phyloP scores from a whole-genome alignment of 2,797 vertebrate genomes.

The Peromyscus melanophrys region DNA sequence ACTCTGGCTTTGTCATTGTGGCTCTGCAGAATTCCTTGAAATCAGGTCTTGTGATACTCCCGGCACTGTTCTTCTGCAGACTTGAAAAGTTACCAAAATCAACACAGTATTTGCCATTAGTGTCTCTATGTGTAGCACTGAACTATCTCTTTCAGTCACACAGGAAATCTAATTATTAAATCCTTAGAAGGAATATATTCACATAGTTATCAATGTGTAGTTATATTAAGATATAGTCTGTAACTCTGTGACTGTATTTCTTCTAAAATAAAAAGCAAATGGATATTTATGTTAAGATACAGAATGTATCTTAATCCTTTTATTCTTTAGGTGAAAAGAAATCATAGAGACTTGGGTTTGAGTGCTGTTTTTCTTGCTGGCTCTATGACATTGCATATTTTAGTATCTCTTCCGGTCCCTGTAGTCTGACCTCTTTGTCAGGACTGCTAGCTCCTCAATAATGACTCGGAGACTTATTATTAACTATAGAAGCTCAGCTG shows the following conservation, averaged over 20 bases:
- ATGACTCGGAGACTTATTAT: not conserved
- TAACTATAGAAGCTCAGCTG: not conserved
- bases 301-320: not conserved
- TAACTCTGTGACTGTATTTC: not conserved
- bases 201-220: slow-evolving; percentile 1
- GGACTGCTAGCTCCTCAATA: not conserved
- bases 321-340: not conserved
- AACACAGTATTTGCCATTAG: not conserved
- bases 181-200: slow-evolving; percentile 35
- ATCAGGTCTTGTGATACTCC: not conserved
- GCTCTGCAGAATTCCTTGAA: not conserved
- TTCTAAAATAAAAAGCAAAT: not conserved
- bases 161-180: slow-evolving; percentile 25
- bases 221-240: not conserved
- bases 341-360: not conserved
- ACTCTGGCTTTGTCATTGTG: not conserved
- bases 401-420: not conserved
- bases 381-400: slow-evolving; percentile 4
- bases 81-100: slow-evolving; percentile 51
- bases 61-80: not conserved
- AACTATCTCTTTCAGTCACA: not conserved
- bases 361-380: slow-evolving; percentile 14
- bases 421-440: not conserved
- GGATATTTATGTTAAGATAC: not conserved
- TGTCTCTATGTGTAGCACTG: not conserved